Evolutionary conservation across 2,113 vertebrate genomes (phyloP), one percentile per base, ranked within the genome.

Genomic region (Menura novaehollandiae): DNA sequence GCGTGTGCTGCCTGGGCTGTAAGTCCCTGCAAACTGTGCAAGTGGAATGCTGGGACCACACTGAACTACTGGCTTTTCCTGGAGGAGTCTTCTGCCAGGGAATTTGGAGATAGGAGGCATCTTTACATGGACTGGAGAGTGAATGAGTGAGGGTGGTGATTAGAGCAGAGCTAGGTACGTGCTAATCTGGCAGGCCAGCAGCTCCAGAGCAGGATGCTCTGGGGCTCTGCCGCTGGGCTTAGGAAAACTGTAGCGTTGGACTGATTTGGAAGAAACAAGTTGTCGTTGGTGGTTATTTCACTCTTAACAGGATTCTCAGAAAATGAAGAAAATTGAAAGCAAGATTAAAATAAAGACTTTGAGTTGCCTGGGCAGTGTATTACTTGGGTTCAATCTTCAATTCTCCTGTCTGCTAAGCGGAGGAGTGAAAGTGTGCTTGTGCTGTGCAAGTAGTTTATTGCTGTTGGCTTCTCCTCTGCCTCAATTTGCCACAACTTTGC

Each of bases 11-110:
- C 76, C 26, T 44, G 32, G 5, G 3, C 37, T 71, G 5, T 6
- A 44, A 71, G 71, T 67, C 43, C n/a, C 55, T 85, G 39, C 19
- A 75, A 7, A 35, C 0, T 0, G 8, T 14, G 23, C 5, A 27
- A 15, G 39, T n/a, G 30, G 55, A 51, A 33, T 64, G 27, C 74
- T 85, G 46, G 56, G 21, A 49, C 21, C n/a, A 6, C 39, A 8
- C 32, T 37, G 9, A 71, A 53, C 30, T 62, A 5, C 49, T 62
- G 51, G 8, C 15, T 77, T 84, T 11, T 66, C 55, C 56, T 53
- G 37, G 32, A 39, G 21, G 18, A 4, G 2, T 69, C 63, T 56
- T 64, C 69, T 81, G 68, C 20, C 32, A 33, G 15, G 67, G 52
- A 47, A 47, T 35, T 71, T 71, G 23, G 30, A 47, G 58, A 32